These are phyloP conservation scores for Tauraco hartlaubi DNA, from an alignment of 2,797 vertebrate genomes.

Conservation along the genomic window DNA sequence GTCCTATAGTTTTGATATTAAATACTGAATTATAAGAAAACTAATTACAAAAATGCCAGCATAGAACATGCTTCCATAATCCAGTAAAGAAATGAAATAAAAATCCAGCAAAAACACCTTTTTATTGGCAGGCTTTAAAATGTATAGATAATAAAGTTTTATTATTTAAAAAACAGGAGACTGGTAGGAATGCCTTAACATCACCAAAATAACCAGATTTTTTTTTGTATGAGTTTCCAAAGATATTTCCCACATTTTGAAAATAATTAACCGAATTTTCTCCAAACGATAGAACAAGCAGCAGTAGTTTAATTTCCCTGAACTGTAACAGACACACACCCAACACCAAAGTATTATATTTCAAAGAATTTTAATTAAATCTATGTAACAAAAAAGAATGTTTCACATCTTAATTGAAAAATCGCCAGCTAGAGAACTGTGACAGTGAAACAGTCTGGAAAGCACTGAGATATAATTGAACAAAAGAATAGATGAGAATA, in stretches of 20 bases:
- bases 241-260: neutral
- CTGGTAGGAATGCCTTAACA: neutral
- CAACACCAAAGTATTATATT: conserved; percentile 29
- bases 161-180: neutral
- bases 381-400: conserved; percentile 49
- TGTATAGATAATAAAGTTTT: neutral
- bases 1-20: neutral
- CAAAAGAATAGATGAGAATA: conserved; percentile 35
- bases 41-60: neutral
- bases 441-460: conserved; percentile 1
- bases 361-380: conserved; percentile 70
- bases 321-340: conserved; percentile 9
- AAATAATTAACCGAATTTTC: conserved; percentile 24
- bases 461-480: conserved; percentile 33
- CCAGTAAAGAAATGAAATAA: neutral
- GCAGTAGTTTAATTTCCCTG: conserved; percentile 35
- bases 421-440: conserved; percentile 45
- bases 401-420: conserved; percentile 67
- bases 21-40: neutral
- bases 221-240: neutral
- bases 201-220: neutral
- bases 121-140: neutral
- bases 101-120: neutral
- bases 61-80: neutral
- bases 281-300: neutral